Evolutionary conservation across 1,140 invertebrate species (phyloP).

Genomic region (Ceratina australensis): DNA sequence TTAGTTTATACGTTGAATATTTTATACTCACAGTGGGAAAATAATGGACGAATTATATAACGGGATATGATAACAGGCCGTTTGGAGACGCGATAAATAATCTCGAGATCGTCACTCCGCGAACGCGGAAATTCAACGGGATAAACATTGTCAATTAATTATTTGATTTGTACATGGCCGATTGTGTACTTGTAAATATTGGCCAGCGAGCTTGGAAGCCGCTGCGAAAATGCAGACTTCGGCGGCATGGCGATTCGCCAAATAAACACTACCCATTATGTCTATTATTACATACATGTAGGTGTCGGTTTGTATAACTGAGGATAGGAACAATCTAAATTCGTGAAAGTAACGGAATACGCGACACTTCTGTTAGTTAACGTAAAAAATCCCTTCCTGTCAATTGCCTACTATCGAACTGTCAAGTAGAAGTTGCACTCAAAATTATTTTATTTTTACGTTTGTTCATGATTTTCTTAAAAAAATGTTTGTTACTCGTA

Average conservation of each 20-base stretch:
- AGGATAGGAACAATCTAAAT: conserved; percentile 48
- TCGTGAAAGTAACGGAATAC: conserved; percentile 17
- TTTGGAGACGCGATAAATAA: conserved; percentile 31
- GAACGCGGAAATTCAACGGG: conserved; percentile 31
- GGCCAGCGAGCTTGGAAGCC: neutral
- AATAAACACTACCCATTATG: conserved; percentile 53
- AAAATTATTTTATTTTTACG: too few relatives aligned
- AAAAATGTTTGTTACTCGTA: too few relatives aligned
- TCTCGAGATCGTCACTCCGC: neutral
- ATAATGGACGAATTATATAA: conserved; percentile 12
- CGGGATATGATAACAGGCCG: neutral
- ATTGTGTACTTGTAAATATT: conserved; percentile 49
- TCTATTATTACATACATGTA: conserved; percentile 54
- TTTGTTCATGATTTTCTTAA: too few relatives aligned
- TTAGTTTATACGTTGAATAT: too few relatives aligned
- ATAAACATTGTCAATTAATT: conserved; percentile 40
- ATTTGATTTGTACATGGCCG: conserved; percentile 39
- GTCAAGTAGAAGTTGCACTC: too few relatives aligned
- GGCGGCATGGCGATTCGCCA: conserved; percentile 40
- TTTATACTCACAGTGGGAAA: too few relatives aligned
- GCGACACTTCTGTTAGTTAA: neutral
- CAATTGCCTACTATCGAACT: too few relatives aligned
- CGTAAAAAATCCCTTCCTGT: neutral
- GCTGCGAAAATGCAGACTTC: conserved; percentile 37
- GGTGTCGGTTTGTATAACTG: conserved; percentile 44